Percentiles rank a stretch among this genome's conserved stretches.
phyloP scores from a whole-genome alignment of 1,140 invertebrate genomes.

The Bombus vancouverensis region DNA sequence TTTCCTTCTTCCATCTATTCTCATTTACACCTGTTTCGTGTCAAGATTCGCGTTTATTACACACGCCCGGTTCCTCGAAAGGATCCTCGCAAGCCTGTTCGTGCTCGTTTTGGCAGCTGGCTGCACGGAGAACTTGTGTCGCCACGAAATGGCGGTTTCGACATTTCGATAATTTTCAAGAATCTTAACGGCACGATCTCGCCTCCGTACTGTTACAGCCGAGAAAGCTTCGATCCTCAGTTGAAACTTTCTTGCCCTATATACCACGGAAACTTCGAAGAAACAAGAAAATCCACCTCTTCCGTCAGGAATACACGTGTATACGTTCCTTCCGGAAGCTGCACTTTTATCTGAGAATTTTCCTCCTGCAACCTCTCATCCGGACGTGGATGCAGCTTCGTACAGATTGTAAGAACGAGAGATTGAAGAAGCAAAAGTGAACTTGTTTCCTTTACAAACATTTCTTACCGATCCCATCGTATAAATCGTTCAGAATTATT shows the following conservation, averaged over 20 bases:
- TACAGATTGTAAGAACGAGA: not conserved
- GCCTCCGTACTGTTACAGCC: not conserved
- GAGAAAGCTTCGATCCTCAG: conserved; percentile 7
- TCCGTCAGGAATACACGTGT: conserved; percentile 6
- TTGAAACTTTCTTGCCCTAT: conserved; percentile 7
- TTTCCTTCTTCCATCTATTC: not conserved
- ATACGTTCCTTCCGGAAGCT: not conserved
- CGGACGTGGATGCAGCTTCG: conserved; percentile 4
- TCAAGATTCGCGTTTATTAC: no score
- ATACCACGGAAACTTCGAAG: conserved; percentile 18
- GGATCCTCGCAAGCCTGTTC: not conserved
- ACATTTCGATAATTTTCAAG: conserved; percentile 40
- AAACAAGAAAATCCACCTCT: conserved; percentile 7
- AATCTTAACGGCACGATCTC: conserved; percentile 40
- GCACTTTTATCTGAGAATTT: conserved; percentile 33
- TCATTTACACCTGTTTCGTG: no score
- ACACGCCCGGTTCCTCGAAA: no score
- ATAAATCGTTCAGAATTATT: not conserved
- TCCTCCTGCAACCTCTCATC: not conserved
- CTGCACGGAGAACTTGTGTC: not conserved
- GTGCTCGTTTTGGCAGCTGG: not conserved
- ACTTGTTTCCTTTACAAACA: not conserved
- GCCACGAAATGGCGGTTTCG: not conserved
- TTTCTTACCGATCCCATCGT: not conserved
- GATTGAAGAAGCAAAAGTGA: not conserved